Conservation (phyloP, 2,797 vertebrate species). For the Chiloscyllium punctatum region DNA sequence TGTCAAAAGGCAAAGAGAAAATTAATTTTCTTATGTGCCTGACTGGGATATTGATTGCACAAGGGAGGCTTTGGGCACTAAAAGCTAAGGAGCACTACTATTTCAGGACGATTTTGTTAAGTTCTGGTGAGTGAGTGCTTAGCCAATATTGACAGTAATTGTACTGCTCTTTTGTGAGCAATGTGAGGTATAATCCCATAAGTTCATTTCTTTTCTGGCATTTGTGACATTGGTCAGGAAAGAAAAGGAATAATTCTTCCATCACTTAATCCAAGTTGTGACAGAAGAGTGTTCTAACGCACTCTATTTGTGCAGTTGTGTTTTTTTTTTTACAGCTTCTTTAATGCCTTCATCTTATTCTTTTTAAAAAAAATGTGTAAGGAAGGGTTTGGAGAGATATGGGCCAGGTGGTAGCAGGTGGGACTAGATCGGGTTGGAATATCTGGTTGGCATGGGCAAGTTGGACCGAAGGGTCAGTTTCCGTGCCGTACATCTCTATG, state of each 20-base stretch:
- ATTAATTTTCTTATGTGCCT: background rate
- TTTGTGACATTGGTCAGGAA: background rate
- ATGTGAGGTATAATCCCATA: background rate
- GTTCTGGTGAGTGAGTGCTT: background rate
- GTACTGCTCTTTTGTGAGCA: background rate
- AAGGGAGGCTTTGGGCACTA: background rate
- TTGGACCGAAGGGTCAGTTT: too few relatives aligned
- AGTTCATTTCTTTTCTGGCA: background rate
- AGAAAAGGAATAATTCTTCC: background rate
- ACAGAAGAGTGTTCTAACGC: background rate
- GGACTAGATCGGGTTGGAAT: too few relatives aligned
- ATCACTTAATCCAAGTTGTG: background rate
- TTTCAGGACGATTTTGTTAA: background rate
- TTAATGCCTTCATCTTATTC: background rate
- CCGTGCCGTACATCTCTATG: background rate
- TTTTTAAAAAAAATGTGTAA: background rate
- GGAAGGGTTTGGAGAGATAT: too few relatives aligned
- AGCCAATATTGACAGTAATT: background rate
- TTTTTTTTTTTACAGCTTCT: background rate
- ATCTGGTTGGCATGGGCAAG: too few relatives aligned
- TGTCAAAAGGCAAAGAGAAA: background rate
- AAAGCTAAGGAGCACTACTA: background rate
- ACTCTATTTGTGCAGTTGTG: background rate
- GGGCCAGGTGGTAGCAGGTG: too few relatives aligned
- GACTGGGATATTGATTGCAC: background rate